Percentiles rank a stretch among this genome's conserved stretches.
Conservation (phyloP, 1,140 invertebrate genomes). For the Parasteatoda tepidariorum region DNA sequence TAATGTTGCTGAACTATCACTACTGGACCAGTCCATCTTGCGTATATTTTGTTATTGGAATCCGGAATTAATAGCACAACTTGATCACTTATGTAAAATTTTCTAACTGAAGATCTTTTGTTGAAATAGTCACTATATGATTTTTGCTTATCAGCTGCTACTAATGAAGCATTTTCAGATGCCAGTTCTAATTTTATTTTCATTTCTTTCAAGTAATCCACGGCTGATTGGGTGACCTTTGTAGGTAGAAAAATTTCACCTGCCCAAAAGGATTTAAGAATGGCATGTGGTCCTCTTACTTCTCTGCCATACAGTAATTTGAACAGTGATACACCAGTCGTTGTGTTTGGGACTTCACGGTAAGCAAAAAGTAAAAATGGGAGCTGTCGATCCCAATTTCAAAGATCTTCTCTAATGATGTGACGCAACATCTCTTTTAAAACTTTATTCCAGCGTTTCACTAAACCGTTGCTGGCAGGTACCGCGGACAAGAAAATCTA, state of each 20-base stretch:
- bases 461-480: no score
- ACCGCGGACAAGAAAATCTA: background rate
- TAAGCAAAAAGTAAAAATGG: background rate
- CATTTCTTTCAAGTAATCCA: background rate
- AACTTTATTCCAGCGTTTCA: no score
- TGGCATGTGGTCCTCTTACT: background rate
- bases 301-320: background rate
- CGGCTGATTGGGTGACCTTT: background rate
- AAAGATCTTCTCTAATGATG: background rate
- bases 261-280: background rate
- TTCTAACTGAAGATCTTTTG: background rate
- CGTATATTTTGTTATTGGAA: background rate
- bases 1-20: background rate
- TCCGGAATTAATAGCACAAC: background rate
- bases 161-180: background rate
- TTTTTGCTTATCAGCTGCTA: background rate
- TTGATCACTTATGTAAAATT: background rate
- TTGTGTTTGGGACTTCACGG: background rate
- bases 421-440: background rate
- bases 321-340: background rate
- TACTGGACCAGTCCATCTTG: background rate
- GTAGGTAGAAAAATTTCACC: background rate
- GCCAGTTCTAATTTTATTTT: background rate
- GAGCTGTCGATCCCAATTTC: background rate
- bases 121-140: background rate